Evolutionary conservation across 2,888 invertebrate genomes (phyloP).

Genomic region (Eugnorisma glareosa): DNA sequence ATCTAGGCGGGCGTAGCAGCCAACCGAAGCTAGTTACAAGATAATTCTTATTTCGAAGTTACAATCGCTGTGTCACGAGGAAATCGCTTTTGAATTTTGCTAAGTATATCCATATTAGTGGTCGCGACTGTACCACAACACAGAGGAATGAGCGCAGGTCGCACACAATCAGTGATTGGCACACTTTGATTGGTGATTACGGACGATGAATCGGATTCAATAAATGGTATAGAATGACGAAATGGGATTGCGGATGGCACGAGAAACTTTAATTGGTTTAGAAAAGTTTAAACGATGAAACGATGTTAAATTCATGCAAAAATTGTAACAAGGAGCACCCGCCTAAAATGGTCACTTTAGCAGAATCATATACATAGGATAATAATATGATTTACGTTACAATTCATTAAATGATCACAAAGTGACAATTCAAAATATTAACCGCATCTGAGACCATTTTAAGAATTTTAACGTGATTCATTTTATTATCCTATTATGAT

Average conservation of each 20-base stretch:
- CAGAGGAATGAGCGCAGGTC: slow-evolving; percentile 25
- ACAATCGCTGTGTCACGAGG: neutral
- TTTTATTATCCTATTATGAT: too few relatives aligned
- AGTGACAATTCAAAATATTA: too few relatives aligned
- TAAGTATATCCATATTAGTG: neutral
- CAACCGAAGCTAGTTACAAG: neutral
- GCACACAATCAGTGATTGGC: slow-evolving; percentile 36
- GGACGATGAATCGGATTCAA: slow-evolving; percentile 18
- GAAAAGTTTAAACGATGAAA: too few relatives aligned
- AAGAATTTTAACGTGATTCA: too few relatives aligned
- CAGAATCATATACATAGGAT: neutral
- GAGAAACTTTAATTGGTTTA: slow-evolving; percentile 20
- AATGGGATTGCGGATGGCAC: slow-evolving; percentile 6
- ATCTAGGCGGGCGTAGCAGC: neutral
- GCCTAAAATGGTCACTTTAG: neutral
- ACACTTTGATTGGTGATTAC: slow-evolving; percentile 50
- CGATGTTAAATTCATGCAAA: neutral
- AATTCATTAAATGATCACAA: too few relatives aligned
- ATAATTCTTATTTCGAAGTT: neutral
- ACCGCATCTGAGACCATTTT: too few relatives aligned
- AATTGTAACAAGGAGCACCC: neutral
- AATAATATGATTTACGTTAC: too few relatives aligned
- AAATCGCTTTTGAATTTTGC: neutral
- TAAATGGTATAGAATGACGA: slow-evolving; percentile 23
- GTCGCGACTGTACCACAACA: neutral